A percentile compares a stretch with the other conserved stretches of the same genome.
Conservation (phyloP, 2,113 vertebrate species). For the Phycodurus eques region DNA sequence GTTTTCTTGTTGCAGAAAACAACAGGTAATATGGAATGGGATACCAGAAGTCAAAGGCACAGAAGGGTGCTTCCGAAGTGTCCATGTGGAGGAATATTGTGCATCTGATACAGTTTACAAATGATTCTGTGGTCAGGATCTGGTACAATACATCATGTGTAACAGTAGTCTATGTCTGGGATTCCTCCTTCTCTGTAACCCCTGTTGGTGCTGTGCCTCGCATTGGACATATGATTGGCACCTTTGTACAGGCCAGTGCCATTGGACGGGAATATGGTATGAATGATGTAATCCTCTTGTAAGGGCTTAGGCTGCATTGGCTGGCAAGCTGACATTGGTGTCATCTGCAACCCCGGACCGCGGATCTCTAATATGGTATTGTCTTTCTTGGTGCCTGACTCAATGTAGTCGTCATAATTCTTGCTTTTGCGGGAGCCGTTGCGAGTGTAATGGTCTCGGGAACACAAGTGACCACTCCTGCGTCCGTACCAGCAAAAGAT, state of each 20-base stretch:
- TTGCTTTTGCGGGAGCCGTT: constrained; percentile 74
- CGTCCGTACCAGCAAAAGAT: constrained; percentile 86
- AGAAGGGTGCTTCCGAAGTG: constrained; percentile 75
- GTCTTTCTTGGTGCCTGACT: constrained; percentile 93
- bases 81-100: constrained; percentile 75
- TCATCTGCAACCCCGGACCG: constrained; percentile 87
- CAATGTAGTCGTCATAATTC: constrained; percentile 84
- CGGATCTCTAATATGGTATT: constrained; percentile 88
- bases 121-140: constrained; percentile 61
- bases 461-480: constrained; percentile 78
- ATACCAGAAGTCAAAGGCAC: constrained; percentile 80
- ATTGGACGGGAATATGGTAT: constrained; percentile 91
- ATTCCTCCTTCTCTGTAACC: constrained; percentile 87
- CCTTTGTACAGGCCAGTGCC: constrained; percentile 87
- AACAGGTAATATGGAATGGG: constrained; percentile 74
- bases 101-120: constrained; percentile 74
- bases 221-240: constrained; percentile 71
- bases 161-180: constrained; percentile 88
- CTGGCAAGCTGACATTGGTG: constrained; percentile 81
- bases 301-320: constrained; percentile 79
- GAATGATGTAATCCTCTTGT: constrained; percentile 88
- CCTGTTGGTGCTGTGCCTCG: constrained; percentile 83
- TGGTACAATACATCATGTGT: constrained; percentile 81
- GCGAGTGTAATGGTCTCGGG: constrained; percentile 78
- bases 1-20: constrained; percentile 62